Percentiles rank a stretch among this genome's conserved stretches.
phyloP scores from a whole-genome alignment of 2,113 vertebrate species.

The Callaeas wilsoni region DNA sequence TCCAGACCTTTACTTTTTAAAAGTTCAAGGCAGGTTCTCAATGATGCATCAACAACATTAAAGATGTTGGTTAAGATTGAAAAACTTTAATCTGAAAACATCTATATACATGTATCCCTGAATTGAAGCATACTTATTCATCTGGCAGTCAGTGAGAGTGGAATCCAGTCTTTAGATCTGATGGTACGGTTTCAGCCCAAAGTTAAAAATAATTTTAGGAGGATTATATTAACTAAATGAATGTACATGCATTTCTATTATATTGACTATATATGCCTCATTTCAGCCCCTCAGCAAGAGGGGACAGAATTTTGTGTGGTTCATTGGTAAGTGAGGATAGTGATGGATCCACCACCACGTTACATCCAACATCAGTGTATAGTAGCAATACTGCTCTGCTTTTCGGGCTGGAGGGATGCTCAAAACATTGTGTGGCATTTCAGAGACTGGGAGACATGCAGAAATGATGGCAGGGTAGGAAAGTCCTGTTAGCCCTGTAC shows the following conservation, averaged over 20 bases:
- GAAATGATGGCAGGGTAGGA: background rate
- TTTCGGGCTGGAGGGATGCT: background rate
- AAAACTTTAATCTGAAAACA: background rate
- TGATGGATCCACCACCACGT: background rate
- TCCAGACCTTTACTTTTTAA: background rate
- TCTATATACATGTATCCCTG: background rate
- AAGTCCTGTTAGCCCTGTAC: background rate
- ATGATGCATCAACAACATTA: background rate
- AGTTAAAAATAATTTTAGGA: background rate
- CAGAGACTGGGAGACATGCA: background rate
- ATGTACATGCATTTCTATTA: background rate
- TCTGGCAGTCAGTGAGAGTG: background rate
- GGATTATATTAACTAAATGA: background rate
- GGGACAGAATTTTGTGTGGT: background rate
- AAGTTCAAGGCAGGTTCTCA: background rate
- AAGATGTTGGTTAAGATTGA: background rate
- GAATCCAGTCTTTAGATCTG: background rate
- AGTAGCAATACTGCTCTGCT: background rate
- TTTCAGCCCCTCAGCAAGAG: background rate
- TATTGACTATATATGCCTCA: background rate
- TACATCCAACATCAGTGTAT: fast-evolving
- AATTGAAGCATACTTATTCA: background rate
- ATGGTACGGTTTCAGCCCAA: background rate
- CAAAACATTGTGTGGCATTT: background rate
- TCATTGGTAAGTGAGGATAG: background rate